These are phyloP conservation scores for Lasioglossum malachurum DNA, from an alignment of 2,888 invertebrate genomes.

Conservation along the genomic window DNA sequence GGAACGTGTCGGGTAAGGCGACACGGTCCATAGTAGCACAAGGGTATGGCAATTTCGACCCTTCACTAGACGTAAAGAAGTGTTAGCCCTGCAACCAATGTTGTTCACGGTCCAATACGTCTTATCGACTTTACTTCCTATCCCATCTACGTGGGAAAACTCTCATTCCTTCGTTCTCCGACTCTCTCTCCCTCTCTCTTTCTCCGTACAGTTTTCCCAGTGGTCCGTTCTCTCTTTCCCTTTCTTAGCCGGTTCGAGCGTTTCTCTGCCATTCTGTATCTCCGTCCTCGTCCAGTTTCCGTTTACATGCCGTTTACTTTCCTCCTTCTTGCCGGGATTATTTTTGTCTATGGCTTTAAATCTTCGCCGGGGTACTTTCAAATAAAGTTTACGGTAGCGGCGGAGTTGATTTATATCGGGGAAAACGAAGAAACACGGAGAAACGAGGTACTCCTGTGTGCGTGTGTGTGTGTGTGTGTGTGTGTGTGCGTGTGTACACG, in stretches of 20 bases:
- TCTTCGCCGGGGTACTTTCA: conserved; percentile 76
- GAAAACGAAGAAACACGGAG: conserved; percentile 64
- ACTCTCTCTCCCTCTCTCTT: conserved; percentile 59
- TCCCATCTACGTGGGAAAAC: conserved; percentile 75
- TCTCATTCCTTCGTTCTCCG: conserved; percentile 61
- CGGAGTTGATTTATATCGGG: conserved; percentile 78
- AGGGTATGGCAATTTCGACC: conserved; percentile 68
- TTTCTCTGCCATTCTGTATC: conserved; percentile 11
- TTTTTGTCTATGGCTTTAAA: conserved; percentile 78
- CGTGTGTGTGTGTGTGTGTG: conserved; percentile 5
- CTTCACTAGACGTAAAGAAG: conserved; percentile 70
- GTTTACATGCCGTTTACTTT: conserved; percentile 54
- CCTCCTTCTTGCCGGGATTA: conserved; percentile 71
- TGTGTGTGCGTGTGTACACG: neutral
- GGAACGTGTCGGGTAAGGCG: conserved; percentile 43
- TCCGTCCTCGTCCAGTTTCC: conserved; percentile 37
- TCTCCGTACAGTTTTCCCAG: conserved; percentile 5
- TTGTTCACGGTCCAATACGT: conserved; percentile 77
- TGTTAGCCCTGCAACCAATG: conserved; percentile 73
- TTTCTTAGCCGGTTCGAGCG: conserved; percentile 2
- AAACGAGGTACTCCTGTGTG: neutral
- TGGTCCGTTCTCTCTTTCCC: neutral
- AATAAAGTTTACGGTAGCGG: conserved; percentile 79
- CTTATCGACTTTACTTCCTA: conserved; percentile 77
- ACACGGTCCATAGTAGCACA: conserved; percentile 47